Evolutionary conservation across 2,797 vertebrate species (phyloP).

Genomic region (Sebastes oblongus): DNA sequence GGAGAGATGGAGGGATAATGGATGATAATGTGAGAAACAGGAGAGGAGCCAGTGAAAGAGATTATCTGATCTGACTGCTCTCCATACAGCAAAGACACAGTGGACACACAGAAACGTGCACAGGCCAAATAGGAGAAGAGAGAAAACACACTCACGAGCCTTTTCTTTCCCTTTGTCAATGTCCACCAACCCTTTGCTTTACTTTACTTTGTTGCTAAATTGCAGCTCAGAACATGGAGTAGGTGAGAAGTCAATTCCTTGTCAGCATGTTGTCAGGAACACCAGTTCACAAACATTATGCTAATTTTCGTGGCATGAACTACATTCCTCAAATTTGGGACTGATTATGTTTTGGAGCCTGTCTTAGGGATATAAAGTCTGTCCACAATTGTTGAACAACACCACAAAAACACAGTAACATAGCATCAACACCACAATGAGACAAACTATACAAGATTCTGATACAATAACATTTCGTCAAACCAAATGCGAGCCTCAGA

Average conservation of each 20-base stretch:
- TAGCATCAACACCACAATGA: not conserved
- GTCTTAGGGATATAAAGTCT: not conserved
- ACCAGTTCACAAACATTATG: not conserved
- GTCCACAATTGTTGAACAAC: not conserved
- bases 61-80: slow-evolving; percentile 69
- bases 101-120: slow-evolving; percentile 13
- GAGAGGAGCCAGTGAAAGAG: slow-evolving; percentile 69
- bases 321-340: slow-evolving; percentile 3
- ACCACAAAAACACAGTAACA: not conserved
- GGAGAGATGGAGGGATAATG: slow-evolving; percentile 67
- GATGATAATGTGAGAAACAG: slow-evolving; percentile 76
- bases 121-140: slow-evolving; percentile 3
- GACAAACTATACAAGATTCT: not conserved
- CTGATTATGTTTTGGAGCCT: not conserved
- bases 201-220: slow-evolving; percentile 11
- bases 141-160: slow-evolving; percentile 14
- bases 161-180: not conserved
- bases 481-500: not conserved
- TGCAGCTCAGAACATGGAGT: not conserved
- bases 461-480: not conserved
- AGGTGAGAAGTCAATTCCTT: slow-evolving; percentile 4
- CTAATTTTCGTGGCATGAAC: not conserved
- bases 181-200: not conserved
- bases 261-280: slow-evolving; percentile 26
- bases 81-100: slow-evolving; percentile 38